A percentile compares a stretch with the other conserved stretches of the same genome.
These are phyloP conservation scores for Nasonia vitripennis DNA, from an alignment of 1,140 invertebrate genomes.

Conservation along the genomic window DNA sequence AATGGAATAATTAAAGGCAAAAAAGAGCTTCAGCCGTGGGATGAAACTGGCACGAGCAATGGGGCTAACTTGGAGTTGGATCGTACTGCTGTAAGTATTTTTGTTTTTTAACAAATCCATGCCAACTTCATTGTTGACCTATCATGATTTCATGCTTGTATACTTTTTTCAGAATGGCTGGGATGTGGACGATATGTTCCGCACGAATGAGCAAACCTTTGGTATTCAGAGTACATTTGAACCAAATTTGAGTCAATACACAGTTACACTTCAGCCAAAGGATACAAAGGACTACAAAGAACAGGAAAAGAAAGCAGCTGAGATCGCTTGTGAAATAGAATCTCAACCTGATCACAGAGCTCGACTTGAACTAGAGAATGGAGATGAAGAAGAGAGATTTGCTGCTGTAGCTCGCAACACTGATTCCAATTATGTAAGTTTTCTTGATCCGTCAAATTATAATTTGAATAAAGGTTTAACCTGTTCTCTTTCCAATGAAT, in stretches of 20 bases:
- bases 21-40: conserved; percentile 93
- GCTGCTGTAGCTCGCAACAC: conserved; percentile 80
- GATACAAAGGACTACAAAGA: conserved; percentile 90
- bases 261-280: conserved; percentile 87
- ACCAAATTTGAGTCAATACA: conserved; percentile 89
- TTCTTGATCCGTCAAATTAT: background rate
- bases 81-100: conserved; percentile 73
- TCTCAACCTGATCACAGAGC: conserved; percentile 86
- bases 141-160: conserved; percentile 4
- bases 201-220: conserved; percentile 92
- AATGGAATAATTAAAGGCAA: conserved; percentile 83
- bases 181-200: conserved; percentile 96
- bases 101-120: background rate
- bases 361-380: conserved; percentile 91
- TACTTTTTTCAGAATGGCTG: conserved; percentile 86
- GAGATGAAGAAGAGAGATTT: conserved; percentile 91
- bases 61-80: conserved; percentile 82
- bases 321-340: conserved; percentile 94
- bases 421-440: conserved; percentile 24
- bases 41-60: conserved; percentile 79
- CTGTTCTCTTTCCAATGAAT: conserved; percentile 27
- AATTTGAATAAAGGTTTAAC: conserved; percentile 10
- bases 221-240: conserved; percentile 93
- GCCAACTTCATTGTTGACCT: background rate
- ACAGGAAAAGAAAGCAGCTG: conserved; percentile 82